These are phyloP conservation scores for Paracentrotus lividus DNA, from an alignment of 53 echinoderm and acorn worm species.

Conservation along the genomic window DNA sequence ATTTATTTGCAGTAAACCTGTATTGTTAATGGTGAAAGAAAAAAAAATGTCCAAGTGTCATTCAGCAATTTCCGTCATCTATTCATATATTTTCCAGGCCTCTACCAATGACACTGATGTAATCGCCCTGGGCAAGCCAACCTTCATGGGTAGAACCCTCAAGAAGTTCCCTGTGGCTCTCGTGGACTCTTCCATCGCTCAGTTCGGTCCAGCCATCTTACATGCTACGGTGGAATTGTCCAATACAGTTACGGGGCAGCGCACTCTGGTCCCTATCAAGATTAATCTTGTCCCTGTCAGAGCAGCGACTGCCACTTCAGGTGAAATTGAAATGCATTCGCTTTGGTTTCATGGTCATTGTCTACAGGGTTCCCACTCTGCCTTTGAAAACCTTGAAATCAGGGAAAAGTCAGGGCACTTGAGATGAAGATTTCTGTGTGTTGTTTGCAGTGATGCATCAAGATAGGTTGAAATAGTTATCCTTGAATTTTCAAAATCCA, in stretches of 20 bases:
- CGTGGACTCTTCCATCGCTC: constrained; percentile 72
- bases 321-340: too few species aligned
- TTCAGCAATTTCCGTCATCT: neutral
- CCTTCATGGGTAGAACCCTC: constrained; percentile 70
- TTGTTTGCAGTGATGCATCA: too few species aligned
- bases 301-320: neutral
- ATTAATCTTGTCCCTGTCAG: constrained; percentile 81
- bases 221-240: constrained; percentile 79
- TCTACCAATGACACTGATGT: constrained; percentile 78
- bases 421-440: too few species aligned
- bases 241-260: constrained; percentile 85
- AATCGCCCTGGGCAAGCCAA: constrained; percentile 81
- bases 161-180: constrained; percentile 79
- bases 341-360: too few species aligned
- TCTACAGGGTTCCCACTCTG: too few species aligned
- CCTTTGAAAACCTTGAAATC: too few species aligned
- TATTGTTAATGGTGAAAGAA: neutral
- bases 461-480: too few species aligned
- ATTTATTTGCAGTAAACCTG: neutral
- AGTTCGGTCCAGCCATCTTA: constrained; percentile 77
- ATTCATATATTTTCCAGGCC: constrained; percentile 69
- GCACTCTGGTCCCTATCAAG: constrained; percentile 77
- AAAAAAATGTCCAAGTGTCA: neutral
- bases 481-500: too few species aligned
- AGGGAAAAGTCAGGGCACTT: too few species aligned